Conservation (phyloP, 2,113 vertebrate species). For the Archocentrus centrarchus region DNA sequence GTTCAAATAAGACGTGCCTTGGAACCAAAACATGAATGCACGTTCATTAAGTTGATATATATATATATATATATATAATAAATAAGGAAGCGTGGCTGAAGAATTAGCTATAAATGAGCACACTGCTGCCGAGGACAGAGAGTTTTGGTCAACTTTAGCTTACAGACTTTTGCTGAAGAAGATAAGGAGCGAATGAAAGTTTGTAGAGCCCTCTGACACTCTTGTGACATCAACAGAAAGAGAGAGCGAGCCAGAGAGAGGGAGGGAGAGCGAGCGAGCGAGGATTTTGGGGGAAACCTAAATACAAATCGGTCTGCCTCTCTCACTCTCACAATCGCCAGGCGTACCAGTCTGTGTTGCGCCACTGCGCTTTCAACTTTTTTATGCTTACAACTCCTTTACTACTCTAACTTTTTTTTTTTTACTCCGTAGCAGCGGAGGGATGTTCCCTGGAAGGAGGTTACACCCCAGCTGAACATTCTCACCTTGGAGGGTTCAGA, state of each 20-base stretch:
- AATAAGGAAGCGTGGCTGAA: conserved; percentile 24
- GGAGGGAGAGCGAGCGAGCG: conserved; percentile 32
- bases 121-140: not conserved
- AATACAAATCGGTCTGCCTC: conserved; percentile 66
- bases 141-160: not conserved
- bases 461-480: conserved; percentile 56
- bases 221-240: conserved; percentile 80
- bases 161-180: not conserved
- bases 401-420: conserved; percentile 39
- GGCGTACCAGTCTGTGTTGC: conserved; percentile 67
- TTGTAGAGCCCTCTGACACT: conserved; percentile 34
- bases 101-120: conserved; percentile 6
- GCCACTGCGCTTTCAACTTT: conserved; percentile 70
- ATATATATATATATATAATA: too few relatives aligned
- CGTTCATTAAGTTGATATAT: conserved; percentile 28
- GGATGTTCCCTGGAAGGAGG: conserved; percentile 63
- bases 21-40: conserved; percentile 34
- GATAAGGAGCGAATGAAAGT: conserved; percentile 62
- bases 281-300: conserved; percentile 80
- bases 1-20: conserved; percentile 20
- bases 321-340: conserved; percentile 66
- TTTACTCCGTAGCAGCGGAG: conserved; percentile 50
- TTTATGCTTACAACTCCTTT: conserved; percentile 49
- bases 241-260: not conserved
- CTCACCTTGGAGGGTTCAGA: conserved; percentile 51